Conservation (phyloP, 2,888 invertebrate genomes). For the Amiota communis region DNA sequence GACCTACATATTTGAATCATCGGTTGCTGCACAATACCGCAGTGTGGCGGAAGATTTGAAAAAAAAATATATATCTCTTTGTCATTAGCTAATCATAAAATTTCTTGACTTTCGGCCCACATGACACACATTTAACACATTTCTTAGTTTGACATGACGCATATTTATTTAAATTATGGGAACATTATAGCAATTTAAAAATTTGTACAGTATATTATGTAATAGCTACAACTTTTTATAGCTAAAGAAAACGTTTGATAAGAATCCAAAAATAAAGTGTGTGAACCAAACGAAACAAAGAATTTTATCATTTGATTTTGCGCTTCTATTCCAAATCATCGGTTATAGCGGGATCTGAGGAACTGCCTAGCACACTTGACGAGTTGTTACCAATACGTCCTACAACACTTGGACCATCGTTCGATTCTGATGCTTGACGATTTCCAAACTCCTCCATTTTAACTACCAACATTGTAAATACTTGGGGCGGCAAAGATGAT, state of each 20-base stretch:
- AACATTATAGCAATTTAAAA: slow-evolving; percentile 43
- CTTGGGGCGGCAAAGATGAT: slow-evolving; percentile 94
- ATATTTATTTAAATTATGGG: slow-evolving; percentile 30
- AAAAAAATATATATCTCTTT: no score
- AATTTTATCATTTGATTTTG: neutral
- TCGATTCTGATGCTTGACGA: slow-evolving; percentile 33
- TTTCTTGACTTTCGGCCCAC: no score
- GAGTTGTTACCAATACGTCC: slow-evolving; percentile 44
- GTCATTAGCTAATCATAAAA: no score
- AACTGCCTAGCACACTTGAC: slow-evolving; percentile 46
- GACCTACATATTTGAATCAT: no score
- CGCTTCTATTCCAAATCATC: no score
- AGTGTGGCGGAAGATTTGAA: no score
- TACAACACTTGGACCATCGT: no score
- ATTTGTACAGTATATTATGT: slow-evolving; percentile 45
- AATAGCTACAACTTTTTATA: neutral
- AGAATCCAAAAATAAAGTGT: neutral
- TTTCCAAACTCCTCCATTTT: slow-evolving; percentile 73
- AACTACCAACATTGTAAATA: slow-evolving; percentile 90
- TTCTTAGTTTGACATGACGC: slow-evolving; percentile 26
- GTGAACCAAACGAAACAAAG: neutral
- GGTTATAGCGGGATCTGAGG: slow-evolving; percentile 52
- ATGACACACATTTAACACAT: no score
- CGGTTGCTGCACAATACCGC: no score
- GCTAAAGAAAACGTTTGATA: neutral